Evolutionary conservation across 2,113 vertebrate genomes (phyloP).

Genomic region (Taxidea taxus): DNA sequence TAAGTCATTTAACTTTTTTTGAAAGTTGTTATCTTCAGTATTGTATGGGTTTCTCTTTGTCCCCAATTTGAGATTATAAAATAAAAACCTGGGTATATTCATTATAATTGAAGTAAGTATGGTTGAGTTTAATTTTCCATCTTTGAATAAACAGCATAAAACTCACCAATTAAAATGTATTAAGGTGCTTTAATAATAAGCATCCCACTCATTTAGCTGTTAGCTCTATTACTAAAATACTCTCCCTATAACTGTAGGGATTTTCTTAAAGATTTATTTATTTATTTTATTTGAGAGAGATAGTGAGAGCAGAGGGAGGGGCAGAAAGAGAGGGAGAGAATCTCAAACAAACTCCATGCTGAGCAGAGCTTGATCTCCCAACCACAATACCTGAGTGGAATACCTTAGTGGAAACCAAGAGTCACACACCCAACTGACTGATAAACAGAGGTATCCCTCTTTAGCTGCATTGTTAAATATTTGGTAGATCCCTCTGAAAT

Average conservation of each 20-base stretch:
- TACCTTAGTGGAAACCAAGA: background rate
- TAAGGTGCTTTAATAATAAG: background rate
- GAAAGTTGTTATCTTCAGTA: background rate
- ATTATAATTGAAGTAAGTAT: background rate
- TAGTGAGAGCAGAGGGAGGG: background rate
- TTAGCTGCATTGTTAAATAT: background rate
- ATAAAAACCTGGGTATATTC: background rate
- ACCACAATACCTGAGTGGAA: background rate
- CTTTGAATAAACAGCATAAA: background rate
- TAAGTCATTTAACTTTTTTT: background rate
- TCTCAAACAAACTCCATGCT: background rate
- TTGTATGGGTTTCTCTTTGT: background rate
- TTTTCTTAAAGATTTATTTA: background rate
- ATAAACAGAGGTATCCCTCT: background rate
- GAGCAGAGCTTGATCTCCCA: background rate
- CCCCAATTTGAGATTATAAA: background rate
- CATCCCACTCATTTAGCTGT: background rate
- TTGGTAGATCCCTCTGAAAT: background rate
- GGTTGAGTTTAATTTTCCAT: background rate
- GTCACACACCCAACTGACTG: rapidly evolving
- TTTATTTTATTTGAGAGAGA: background rate
- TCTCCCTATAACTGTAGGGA: background rate
- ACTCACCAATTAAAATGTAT: background rate
- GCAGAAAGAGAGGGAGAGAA: background rate
- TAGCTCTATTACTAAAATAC: background rate